Base-by-base conservation (phyloP, 2,797 vertebrate species). In the Sebastolobus altivelis region DNA sequence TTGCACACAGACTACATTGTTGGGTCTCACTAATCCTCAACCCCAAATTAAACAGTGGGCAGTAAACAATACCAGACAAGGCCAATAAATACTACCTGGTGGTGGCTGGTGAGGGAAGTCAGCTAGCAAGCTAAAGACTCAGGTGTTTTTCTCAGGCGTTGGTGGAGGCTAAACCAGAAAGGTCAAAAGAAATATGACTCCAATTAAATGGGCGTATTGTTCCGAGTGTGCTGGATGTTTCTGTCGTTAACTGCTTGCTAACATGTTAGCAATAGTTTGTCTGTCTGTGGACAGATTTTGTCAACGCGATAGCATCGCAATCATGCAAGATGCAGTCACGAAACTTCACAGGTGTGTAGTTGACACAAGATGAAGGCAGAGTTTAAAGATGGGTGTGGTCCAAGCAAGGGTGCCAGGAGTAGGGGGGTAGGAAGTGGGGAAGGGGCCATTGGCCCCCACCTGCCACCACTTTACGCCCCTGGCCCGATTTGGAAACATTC, bases 31-130 rank as follows among this genome's bases (percentile, higher is more conserved):
- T 65, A 37, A 69, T 16, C 37, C 31, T 22, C 14, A 60, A 67
- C 3, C 27, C 16, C 12, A 20, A 20, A 49, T 65, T 27, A 38
- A 65, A 65, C 37, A 27, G 22, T 5, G 9, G n/a, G 71, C 6
- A 9, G 29, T 52, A 18, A 43, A 65, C 35, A 75, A 65, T 58
- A 58, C 55, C 52, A 58, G 62, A 33, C 49, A 33, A 58, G 35
- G 33, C 6, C 62, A 49, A 33, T 54, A 63, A 55, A 73, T 27
- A 20, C 33, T 10, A 43, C 20, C 52, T 43, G 25, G 9, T 31
- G 56, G 61, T 31, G 46, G 18, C 18, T 49, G 18, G 8, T 20
- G 46, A 49, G 25, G 14, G 13, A 63, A 63, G 49, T 38, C 12
- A 54, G 31, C 22, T 29, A 3, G 60, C 25, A 38, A 56, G 33